These are phyloP conservation scores for Hoplodrina ambigua DNA, from an alignment of 2,888 invertebrate species.

Conservation along the genomic window DNA sequence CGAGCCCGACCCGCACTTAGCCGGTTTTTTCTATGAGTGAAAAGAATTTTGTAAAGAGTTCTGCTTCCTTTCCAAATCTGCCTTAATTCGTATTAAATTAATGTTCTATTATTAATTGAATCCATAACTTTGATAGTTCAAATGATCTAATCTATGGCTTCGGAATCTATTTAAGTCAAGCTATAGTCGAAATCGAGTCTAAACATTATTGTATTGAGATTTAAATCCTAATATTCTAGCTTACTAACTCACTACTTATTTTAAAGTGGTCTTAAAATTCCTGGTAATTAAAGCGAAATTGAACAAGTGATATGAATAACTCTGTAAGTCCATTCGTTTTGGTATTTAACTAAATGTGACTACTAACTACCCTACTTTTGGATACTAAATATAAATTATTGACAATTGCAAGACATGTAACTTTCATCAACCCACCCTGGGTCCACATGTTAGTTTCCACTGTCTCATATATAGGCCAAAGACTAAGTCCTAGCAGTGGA, in stretches of 20 bases:
- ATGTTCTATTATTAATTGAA: conserved; percentile 14
- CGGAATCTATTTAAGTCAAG: conserved; percentile 45
- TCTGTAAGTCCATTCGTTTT: conserved; percentile 29
- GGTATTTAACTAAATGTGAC: conserved; percentile 18
- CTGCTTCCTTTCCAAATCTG: conserved; percentile 8
- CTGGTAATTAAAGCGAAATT: conserved; percentile 63
- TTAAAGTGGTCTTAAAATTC: conserved; percentile 54
- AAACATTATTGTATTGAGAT: conserved; percentile 33
- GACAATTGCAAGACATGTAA: neutral
- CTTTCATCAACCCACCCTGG: neutral
- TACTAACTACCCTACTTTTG: conserved; percentile 1
- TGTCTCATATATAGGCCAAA: neutral
- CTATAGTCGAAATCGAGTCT: conserved; percentile 39
- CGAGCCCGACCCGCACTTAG: too few relatives aligned
- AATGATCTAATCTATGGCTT: conserved; percentile 32
- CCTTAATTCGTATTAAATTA: neutral
- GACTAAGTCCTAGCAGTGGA: neutral
- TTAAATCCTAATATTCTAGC: conserved; percentile 51
- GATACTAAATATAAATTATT: neutral
- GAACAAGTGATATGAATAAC: conserved; percentile 67
- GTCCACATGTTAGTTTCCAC: neutral
- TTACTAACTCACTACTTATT: conserved; percentile 51
- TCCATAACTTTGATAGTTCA: conserved; percentile 18
- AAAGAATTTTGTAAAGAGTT: neutral
- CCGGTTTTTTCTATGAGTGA: too few relatives aligned